Conservation (phyloP, 2,797 vertebrate species). For the Psittacula echo region DNA sequence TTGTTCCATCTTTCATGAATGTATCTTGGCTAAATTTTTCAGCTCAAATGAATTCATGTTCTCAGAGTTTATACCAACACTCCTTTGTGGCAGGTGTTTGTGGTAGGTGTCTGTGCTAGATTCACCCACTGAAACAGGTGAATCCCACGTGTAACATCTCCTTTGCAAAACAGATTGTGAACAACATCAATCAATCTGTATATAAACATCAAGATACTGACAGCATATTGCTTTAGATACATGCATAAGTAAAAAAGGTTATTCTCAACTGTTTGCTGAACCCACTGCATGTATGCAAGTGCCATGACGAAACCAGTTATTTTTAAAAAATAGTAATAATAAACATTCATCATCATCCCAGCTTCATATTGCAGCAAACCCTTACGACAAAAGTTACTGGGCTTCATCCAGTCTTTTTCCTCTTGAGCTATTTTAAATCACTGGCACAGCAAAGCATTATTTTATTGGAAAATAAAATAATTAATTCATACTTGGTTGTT, state of each 20-base stretch:
- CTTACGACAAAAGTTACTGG: neutral
- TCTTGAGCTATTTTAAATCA: neutral
- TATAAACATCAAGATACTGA: neutral
- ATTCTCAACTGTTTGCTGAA: neutral
- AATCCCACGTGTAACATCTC: neutral
- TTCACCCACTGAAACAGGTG: neutral
- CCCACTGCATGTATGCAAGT: neutral
- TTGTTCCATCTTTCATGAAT: neutral
- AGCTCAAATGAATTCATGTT: neutral
- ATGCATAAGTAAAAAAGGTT: neutral
- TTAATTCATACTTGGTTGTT: neutral
- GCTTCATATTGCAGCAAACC: neutral
- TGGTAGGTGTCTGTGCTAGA: neutral
- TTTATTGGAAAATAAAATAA: neutral
- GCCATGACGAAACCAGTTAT: neutral
- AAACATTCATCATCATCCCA: neutral
- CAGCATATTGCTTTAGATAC: neutral
- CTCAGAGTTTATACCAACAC: neutral
- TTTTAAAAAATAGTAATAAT: neutral
- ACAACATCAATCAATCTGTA: neutral
- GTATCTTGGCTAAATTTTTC: neutral
- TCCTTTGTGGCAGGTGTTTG: neutral
- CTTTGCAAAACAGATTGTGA: neutral
- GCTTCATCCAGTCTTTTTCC: neutral
- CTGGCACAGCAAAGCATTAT: neutral